Evolutionary conservation across 2,113 vertebrate species (phyloP).

Genomic region (Petromus typicus): DNA sequence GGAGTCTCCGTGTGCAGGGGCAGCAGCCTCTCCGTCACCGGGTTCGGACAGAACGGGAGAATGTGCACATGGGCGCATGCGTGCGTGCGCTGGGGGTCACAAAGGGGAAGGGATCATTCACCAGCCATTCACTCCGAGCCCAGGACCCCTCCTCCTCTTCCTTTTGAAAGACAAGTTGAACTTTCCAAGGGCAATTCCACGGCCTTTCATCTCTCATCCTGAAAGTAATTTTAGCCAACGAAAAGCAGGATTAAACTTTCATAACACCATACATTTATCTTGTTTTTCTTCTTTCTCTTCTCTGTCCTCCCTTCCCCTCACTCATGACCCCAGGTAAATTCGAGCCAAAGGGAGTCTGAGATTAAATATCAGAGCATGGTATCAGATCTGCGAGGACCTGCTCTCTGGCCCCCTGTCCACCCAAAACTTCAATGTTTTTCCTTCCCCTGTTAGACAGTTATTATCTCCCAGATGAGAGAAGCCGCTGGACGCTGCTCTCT

Average conservation of each 20-base stretch:
- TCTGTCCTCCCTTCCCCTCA: not conserved
- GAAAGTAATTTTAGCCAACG: constrained; percentile 82
- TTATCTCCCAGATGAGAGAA: constrained; percentile 65
- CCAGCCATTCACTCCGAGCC: not conserved
- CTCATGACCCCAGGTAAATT: constrained; percentile 50
- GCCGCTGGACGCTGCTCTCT: constrained; percentile 49
- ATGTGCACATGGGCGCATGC: not conserved
- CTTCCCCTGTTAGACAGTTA: constrained; percentile 19
- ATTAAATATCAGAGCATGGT: constrained; percentile 70
- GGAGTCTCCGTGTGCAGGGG: not conserved
- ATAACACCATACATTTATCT: constrained; percentile 83
- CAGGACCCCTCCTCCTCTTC: not conserved
- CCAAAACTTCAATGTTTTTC: not conserved
- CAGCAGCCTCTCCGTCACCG: not conserved
- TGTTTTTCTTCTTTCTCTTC: constrained; percentile 66
- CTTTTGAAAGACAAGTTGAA: constrained; percentile 74
- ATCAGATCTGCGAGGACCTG: constrained; percentile 19
- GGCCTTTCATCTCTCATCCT: constrained; percentile 84
- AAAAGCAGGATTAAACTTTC: constrained; percentile 87
- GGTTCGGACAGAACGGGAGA: not conserved
- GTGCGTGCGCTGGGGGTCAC: not conserved
- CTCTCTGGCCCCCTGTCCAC: constrained; percentile 57
- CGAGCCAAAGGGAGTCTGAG: constrained; percentile 71
- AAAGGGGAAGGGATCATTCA: not conserved
- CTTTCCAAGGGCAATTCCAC: constrained; percentile 65